Evolutionary conservation across 1,140 invertebrate species (phyloP), one percentile per base, ranked within the genome.

Genomic region (Ptiloglossa arizonensis): DNA sequence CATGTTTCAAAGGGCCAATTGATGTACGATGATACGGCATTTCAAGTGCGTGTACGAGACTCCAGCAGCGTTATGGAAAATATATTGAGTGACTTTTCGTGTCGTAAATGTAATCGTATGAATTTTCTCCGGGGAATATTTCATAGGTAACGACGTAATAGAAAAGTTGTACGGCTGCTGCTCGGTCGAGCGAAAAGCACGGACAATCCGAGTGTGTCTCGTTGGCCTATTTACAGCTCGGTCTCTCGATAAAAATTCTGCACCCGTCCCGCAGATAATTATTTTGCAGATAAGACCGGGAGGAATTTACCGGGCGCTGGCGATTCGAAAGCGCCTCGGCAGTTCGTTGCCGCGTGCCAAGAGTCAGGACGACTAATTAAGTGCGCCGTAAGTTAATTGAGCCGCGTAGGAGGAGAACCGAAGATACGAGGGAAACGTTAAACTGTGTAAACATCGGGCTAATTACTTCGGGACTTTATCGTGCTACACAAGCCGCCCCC

Each of bases 381-480:
- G 76, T 84, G 64, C 82, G 70, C 67, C 82, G 69, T 86, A 86
- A 85, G 75, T 85, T 86, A 82, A 86, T 86, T 82, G 80, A 82
- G 82, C 74, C 50, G 67, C 72, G 82, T 81, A 79, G 79, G 75
- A 81, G 63, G 64, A 79, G 73, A 86, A 56, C 59, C 70, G 75
- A 80, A 87, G 85, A 87, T 84, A 81, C 81, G 66, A 77, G 82
- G 63, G 74, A 79, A 87, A 87, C 75, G 81, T 76, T 84, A 83
- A 86, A 86, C 82, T 87, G 86, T 84, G 79, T 86, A 87, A 86
- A 83, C 81, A 86, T 83, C 70, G 81, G 75, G 72, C 85, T 86
- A 86, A 86, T 86, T 84, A 86, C 85, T 82, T 79, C 54, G 79
- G 75, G 85, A 79, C 84, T 86, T 87, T 87, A 86, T 87, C 86